Evolutionary conservation across 2,113 vertebrate genomes (phyloP).

Genomic region (Malurus melanocephalus): DNA sequence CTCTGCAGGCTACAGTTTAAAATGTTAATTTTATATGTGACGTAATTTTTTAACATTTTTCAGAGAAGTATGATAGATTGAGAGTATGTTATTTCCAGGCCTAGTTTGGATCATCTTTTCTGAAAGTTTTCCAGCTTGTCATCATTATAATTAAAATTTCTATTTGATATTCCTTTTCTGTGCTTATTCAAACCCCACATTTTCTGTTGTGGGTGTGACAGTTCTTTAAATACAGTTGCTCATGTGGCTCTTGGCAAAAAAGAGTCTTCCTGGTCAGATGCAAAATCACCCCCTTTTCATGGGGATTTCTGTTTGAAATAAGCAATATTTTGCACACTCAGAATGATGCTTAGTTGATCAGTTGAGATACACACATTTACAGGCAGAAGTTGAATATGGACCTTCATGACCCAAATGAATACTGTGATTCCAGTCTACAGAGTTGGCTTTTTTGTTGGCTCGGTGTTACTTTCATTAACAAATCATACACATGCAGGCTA

Average conservation of each 20-base stretch:
- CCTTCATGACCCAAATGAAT: background rate
- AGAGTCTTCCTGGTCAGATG: background rate
- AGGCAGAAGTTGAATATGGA: background rate
- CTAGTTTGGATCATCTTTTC: background rate
- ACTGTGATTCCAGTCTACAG: background rate
- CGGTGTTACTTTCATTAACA: background rate
- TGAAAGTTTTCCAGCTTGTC: background rate
- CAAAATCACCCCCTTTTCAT: background rate
- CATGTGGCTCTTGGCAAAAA: background rate
- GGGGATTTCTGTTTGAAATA: background rate
- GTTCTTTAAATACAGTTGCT: background rate
- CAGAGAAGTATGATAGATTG: background rate
- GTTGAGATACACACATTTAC: background rate
- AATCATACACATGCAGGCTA: background rate
- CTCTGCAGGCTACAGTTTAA: background rate
- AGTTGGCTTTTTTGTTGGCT: background rate
- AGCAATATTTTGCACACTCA: background rate
- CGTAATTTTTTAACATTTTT: background rate
- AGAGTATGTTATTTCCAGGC: background rate
- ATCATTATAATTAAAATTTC: background rate
- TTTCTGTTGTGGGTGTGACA: background rate
- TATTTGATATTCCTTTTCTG: background rate
- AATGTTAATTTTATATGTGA: background rate
- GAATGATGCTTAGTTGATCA: background rate
- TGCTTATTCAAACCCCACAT: rapidly evolving